Evolutionary conservation across 2,797 vertebrate species (phyloP), one percentile per base, ranked within the genome.

Genomic region (Cygnus olor): DNA sequence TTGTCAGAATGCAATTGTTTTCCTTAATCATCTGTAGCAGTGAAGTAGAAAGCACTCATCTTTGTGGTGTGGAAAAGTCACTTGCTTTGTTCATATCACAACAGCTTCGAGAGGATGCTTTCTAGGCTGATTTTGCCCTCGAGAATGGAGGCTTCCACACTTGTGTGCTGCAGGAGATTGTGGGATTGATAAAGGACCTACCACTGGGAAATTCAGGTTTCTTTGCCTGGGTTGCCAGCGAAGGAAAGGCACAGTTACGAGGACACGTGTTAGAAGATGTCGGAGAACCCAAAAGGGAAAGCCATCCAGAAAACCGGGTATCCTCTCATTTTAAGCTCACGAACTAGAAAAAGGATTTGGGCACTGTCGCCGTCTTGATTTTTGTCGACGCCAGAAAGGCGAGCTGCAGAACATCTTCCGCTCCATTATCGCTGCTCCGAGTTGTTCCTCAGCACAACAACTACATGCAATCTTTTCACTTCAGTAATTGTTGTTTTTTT

Each of bases 1-100:
- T 64, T 90, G 93, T 88, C 95, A 90, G 88, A 76, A 84, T 3
- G 47, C 85, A 60, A 93, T 94, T 96, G 96, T 96, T 95, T 96
- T 73, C 93, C 86, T 95, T 77, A 79, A 93, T 90, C 95, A 82
- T 64, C 74, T 2, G 2, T 88, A 49, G 88, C 90, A 71, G 60
- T 6, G 66, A 68, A 76, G 94, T 60, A 93, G 82, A 95, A 92
- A 96, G 80, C 9, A 64, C 88, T 93, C 80, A 71, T 90, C 73
- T 54, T 45, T 12, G 28, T 4, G 4, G 34, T 58, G 88, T 15
- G 47, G 66, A 86, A 66, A 88, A 94, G 70, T 56, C 87, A 12
- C 91, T 85, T 5, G 47, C 60, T 91, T 72, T 68, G 66, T 84
- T 88, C 85, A 63, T 1, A 58, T 42, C 64, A 32, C 87, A 47